Conservation (phyloP, 2,797 vertebrate species). For the Myripristis murdjan region DNA sequence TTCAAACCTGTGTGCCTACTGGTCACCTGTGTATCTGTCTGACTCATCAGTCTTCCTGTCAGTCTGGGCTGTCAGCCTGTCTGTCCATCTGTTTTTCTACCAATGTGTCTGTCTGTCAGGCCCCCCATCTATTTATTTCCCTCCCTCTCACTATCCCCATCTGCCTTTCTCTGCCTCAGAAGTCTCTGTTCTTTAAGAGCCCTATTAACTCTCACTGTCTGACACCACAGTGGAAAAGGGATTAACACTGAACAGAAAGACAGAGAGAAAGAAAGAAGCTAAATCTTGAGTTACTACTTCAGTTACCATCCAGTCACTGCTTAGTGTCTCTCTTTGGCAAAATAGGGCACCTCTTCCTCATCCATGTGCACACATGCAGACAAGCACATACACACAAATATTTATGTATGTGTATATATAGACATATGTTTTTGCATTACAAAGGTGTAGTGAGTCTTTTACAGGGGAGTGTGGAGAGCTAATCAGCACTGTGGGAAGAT, state of each 20-base stretch:
- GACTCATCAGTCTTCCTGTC: background rate
- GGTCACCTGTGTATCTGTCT: background rate
- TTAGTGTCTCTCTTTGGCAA: background rate
- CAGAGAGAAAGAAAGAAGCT: background rate
- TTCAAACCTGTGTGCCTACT: constrained; percentile 11
- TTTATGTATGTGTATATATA: no score
- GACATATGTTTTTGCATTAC: no score
- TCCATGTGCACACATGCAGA: background rate
- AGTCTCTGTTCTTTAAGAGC: constrained; percentile 67
- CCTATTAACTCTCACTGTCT: constrained; percentile 58
- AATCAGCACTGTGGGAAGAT: no score
- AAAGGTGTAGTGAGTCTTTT: no score
- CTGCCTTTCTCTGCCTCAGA: constrained; percentile 30
- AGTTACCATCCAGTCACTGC: background rate
- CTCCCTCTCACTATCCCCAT: constrained; percentile 12
- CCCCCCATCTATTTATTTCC: constrained; percentile 47
- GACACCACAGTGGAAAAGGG: constrained; percentile 54
- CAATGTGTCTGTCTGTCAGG: constrained; percentile 36
- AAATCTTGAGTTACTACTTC: constrained; percentile 1
- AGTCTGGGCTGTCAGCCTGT: background rate
- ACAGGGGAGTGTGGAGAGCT: no score
- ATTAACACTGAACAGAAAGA: constrained; percentile 38
- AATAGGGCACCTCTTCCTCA: background rate
- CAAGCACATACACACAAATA: background rate
- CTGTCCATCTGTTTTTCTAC: constrained; percentile 19